These are phyloP conservation scores for Philaethria dido DNA, from an alignment of 2,888 invertebrate genomes.

Conservation along the genomic window DNA sequence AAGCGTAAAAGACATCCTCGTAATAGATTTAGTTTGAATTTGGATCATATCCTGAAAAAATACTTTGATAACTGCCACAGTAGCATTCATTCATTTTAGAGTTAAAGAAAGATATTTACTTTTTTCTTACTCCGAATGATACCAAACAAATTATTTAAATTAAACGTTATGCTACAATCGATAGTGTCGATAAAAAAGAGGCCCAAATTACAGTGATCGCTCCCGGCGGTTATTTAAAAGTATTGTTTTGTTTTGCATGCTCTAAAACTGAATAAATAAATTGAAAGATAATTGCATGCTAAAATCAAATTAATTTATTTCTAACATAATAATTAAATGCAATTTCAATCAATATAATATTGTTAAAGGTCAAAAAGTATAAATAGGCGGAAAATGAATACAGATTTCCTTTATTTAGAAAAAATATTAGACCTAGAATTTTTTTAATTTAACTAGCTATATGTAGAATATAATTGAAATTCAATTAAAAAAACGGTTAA, in stretches of 20 bases:
- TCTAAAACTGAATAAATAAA: constrained; percentile 14
- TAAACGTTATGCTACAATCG: constrained; percentile 20
- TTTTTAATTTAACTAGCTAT: background rate
- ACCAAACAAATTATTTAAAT: constrained; percentile 19
- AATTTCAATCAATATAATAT: background rate
- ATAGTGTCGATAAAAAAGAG: constrained; percentile 29
- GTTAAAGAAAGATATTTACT: background rate
- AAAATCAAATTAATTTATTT: background rate
- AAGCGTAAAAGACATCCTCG: too few species aligned
- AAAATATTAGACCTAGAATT: background rate
- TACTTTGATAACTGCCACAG: background rate
- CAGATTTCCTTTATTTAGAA: too few species aligned
- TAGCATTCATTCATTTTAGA: background rate
- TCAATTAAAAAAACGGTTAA: constrained; percentile 5
- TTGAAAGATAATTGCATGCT: constrained; percentile 15
- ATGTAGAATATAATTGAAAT: background rate
- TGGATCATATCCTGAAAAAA: too few species aligned
- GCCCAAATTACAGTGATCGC: constrained; percentile 35
- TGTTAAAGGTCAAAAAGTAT: too few species aligned
- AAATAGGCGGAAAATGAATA: too few species aligned
- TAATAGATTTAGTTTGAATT: too few species aligned
- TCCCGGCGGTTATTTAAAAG: constrained; percentile 32
- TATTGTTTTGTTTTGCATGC: constrained; percentile 1
- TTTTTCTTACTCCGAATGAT: background rate
- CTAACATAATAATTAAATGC: background rate